Base-by-base conservation (phyloP, 1,140 invertebrate species). In the Drosophila lacteicornis region DNA sequence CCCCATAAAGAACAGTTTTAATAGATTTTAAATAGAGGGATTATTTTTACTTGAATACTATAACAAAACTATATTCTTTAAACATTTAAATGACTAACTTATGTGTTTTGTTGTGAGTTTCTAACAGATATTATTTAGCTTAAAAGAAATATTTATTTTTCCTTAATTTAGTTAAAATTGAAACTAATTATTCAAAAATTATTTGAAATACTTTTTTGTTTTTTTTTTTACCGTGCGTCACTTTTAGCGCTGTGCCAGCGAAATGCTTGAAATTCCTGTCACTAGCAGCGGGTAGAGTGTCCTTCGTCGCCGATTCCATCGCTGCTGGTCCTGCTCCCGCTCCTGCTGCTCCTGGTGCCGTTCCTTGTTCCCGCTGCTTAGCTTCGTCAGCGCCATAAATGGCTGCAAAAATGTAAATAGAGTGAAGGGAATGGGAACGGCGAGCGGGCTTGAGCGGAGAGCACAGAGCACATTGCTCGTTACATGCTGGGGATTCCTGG, bases 401-500 rank as follows among this genome's bases (percentile, higher is more conserved):
- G 75, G 75, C 65, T 79, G 80, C 53, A 68, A 70, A 86, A 79
- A 87, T 87, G 80, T 71, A 73, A 73, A 73, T 59, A 73, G 51
- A 73, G 45, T 33, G 17, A 15, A 25, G 30, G 30, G 19, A 53
- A 8, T 9, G 22, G 11, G 19, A 22, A 25, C 1, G 43, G 5
- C 15, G 22, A 6, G 55, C 8, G 12, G 33, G 27, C 5, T 3
- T 2, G 12, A 9, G 57, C 12, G 43, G 60, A n/a, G 33, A n/a
- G 33, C 22, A 22, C 36, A 51, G 50, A 57, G 68, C 77, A 79
- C 77, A 81, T 90, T 66, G 80, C 84, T 79, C 51, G 74, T 81
- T 84, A 88, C 85, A 84, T 84, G 84, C 71, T 88, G 40, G 61
- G 79, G 70, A 88, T 90, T 71, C 83, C 83, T 61, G 63, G 33